Conservation (phyloP, 2,113 vertebrate genomes). For the Eolophus roseicapilla region DNA sequence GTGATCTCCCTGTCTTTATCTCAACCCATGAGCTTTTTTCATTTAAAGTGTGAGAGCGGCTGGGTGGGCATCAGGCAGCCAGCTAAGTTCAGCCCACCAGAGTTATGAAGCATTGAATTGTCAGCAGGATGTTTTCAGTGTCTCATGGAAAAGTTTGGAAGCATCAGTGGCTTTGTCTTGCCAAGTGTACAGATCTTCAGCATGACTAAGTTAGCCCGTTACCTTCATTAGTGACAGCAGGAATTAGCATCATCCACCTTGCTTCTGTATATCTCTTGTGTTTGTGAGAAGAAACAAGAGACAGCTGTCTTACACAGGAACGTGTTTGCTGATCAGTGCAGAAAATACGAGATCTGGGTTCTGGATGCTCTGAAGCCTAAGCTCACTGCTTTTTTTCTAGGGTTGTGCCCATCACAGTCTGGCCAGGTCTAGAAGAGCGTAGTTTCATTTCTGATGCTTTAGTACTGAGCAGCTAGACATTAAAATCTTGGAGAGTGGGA, state of each 20-base stretch:
- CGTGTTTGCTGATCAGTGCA: accelerated
- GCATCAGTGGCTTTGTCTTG: neutral
- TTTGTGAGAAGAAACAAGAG: neutral
- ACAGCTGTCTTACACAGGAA: neutral
- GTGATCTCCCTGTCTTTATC: neutral
- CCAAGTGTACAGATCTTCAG: neutral
- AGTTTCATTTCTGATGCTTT: neutral
- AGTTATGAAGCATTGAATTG: neutral
- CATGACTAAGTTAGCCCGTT: accelerated
- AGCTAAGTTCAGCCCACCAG: neutral
- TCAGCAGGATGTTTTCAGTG: neutral
- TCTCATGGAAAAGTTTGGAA: neutral
- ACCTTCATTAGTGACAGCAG: neutral
- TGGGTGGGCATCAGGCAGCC: neutral
- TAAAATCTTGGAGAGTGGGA: neutral
- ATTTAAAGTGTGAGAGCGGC: neutral
- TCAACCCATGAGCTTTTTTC: neutral
- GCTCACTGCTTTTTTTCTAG: neutral
- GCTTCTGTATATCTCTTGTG: neutral
- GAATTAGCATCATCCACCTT: neutral
- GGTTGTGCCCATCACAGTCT: neutral
- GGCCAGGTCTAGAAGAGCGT: neutral
- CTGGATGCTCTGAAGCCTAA: neutral
- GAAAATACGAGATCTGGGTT: neutral
- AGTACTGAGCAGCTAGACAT: neutral